Percentiles rank a stretch among this genome's conserved stretches.
phyloP scores from a whole-genome alignment of 2,113 vertebrate species.

The Gallinago paraguaiae region DNA sequence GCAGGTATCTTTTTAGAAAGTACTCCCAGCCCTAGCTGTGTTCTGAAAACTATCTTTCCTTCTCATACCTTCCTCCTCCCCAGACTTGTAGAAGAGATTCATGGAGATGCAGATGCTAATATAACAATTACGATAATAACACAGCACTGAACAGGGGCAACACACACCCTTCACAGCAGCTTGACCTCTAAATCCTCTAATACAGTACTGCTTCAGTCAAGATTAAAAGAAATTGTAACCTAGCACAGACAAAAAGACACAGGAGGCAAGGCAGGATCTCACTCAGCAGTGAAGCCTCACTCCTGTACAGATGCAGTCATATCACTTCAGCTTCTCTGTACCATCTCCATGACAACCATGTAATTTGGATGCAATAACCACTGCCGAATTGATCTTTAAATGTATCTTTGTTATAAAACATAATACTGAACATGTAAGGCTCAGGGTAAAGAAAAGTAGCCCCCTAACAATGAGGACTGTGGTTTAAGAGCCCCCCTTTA shows the following conservation, averaged over 20 bases:
- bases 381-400: constrained; percentile 80
- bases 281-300: constrained; percentile 24
- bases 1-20: constrained; percentile 16
- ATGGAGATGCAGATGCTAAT: constrained; percentile 12
- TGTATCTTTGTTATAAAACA: constrained; percentile 79
- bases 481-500: background rate
- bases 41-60: constrained; percentile 26
- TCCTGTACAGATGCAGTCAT: constrained; percentile 73
- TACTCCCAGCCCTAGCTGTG: background rate
- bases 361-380: constrained; percentile 90
- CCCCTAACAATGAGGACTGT: background rate
- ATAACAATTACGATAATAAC: constrained; percentile 44
- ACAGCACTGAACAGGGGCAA: background rate
- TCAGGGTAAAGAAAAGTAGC: background rate
- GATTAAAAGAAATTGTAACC: constrained; percentile 41
- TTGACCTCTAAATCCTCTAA: constrained; percentile 47
- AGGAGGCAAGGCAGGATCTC: constrained; percentile 41
- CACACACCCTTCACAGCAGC: background rate
- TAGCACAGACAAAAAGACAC: constrained; percentile 58
- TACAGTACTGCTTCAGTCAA: background rate
- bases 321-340: constrained; percentile 85
- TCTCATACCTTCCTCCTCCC: constrained; percentile 13
- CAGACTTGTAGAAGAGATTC: constrained; percentile 35
- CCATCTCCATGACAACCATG: constrained; percentile 99
- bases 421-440: background rate